Percentiles rank a stretch among this genome's conserved stretches.
phyloP scores from a whole-genome alignment of 2,888 invertebrate genomes.

The Gymnoscelis rufifasciata region DNA sequence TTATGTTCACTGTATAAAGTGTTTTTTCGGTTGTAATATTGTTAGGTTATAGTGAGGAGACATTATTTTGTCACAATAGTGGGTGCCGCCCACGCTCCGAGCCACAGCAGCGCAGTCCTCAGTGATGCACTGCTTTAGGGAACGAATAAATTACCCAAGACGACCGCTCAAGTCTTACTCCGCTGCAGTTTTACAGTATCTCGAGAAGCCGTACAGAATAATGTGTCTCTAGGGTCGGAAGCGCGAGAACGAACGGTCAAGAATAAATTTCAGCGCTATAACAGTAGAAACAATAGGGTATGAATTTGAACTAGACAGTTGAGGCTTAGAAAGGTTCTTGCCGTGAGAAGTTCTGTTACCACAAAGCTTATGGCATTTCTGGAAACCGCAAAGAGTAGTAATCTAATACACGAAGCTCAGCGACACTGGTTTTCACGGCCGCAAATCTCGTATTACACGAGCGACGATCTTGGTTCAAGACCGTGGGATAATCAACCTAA shows the following conservation, averaged over 20 bases:
- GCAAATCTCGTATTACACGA: slow-evolving; percentile 70
- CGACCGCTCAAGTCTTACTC: slow-evolving; percentile 53
- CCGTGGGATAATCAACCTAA: slow-evolving; percentile 41
- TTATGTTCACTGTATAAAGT: slow-evolving; percentile 46
- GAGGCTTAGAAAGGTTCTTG: slow-evolving; percentile 43
- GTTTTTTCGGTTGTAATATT: slow-evolving; percentile 43
- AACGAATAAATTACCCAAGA: slow-evolving; percentile 72
- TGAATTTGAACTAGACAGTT: slow-evolving; percentile 52
- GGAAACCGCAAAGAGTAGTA: slow-evolving; percentile 73
- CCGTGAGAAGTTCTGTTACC: slow-evolving; percentile 71
- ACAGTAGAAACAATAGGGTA: slow-evolving; percentile 45
- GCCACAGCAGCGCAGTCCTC: slow-evolving; percentile 63
- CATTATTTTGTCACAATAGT: slow-evolving; percentile 79
- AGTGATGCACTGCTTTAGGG: slow-evolving; percentile 76
- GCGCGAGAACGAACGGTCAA: slow-evolving; percentile 23
- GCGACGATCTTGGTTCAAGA: slow-evolving; percentile 29
- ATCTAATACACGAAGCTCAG: slow-evolving; percentile 77
- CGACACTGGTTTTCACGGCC: slow-evolving; percentile 74
- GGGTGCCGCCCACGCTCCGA: slow-evolving; percentile 71
- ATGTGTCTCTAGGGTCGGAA: slow-evolving; percentile 42
- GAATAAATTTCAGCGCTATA: slow-evolving; percentile 21
- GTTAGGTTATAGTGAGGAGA: slow-evolving; percentile 64
- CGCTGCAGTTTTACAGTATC: slow-evolving; percentile 55
- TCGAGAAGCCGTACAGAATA: slow-evolving; percentile 56
- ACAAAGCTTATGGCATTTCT: slow-evolving; percentile 71